Base-by-base conservation (phyloP, 35 echinoderm and acorn worm genomes). In the Hemicentrotus pulcherrimus region DNA sequence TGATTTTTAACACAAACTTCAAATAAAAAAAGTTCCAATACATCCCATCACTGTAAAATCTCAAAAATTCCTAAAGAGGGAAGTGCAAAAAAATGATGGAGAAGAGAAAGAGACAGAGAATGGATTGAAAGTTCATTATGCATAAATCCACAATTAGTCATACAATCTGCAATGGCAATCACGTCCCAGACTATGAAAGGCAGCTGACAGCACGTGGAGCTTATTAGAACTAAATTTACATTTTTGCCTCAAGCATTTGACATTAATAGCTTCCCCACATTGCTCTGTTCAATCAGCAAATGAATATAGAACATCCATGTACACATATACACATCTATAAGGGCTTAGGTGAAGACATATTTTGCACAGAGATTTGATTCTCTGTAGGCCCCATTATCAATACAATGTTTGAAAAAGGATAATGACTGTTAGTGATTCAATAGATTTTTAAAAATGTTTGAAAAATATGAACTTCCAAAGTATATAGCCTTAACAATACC, bases 171-270 rank as follows among this genome's bases (percentile, higher is more conserved):
- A 78, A 78, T 78, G 65, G 4, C 28, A 78, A 78, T 78, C 19
- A 78, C 65, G 19, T 15, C 19, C 65, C 19, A 28, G 22, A 28
- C 65, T 78, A 2, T 78, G 0, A 9, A 59, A 28, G 65, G 65
- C 65, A 78, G 65, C 65, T 78, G 65, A 78, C 65, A 78, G 24
- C 65, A 78, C 50, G 22, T 78, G 65, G 19, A 6, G 65, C 65
- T 78, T 78, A 78, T 78, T 78, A 78, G 65, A 78, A 78, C 19
- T 78, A 78, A 78, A n/a, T 78, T 78, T 28, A 78, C 65, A 78
- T 78, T 78, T 78, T 78, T 78, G 22, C 65, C 65, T n/a, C 65
- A 22, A 28, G 65, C 65, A 78, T 78, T 78, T 78, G 65, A 78
- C 65, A 78, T 78, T 78, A 78, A 78, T 78, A 28, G 65, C 65